Conservation (phyloP, 2,113 vertebrate species). For the Neotragus moschatus region DNA sequence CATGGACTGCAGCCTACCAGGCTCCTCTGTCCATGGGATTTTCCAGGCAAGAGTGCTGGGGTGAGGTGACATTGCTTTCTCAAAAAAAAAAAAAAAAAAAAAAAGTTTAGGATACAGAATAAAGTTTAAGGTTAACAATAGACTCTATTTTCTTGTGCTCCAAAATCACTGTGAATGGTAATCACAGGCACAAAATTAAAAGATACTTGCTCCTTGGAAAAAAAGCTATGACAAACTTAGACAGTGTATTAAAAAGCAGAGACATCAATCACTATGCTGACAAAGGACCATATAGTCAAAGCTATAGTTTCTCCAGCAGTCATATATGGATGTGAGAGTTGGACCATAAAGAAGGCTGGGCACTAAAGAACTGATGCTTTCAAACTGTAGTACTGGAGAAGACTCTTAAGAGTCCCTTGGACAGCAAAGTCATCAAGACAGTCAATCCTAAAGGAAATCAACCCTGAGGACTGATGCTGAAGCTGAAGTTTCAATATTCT, state of each 20-base stretch:
- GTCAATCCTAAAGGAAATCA: background rate
- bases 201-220: background rate
- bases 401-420: background rate
- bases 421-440: background rate
- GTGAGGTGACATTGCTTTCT: too few relatives aligned
- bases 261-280: background rate
- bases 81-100: too few relatives aligned
- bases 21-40: too few relatives aligned
- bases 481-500: background rate
- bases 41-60: too few relatives aligned
- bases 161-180: rapidly evolving
- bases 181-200: background rate
- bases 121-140: background rate
- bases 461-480: background rate
- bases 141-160: background rate
- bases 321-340: background rate
- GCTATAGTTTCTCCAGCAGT: background rate
- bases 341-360: background rate
- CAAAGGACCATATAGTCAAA: background rate
- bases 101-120: background rate
- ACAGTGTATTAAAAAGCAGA: background rate
- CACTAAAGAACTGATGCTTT: background rate
- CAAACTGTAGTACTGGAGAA: background rate
- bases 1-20: too few relatives aligned
- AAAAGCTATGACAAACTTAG: background rate